Evolutionary conservation across 35 echinoderm and acorn worm species (phyloP).

Genomic region (Patiria miniata): DNA sequence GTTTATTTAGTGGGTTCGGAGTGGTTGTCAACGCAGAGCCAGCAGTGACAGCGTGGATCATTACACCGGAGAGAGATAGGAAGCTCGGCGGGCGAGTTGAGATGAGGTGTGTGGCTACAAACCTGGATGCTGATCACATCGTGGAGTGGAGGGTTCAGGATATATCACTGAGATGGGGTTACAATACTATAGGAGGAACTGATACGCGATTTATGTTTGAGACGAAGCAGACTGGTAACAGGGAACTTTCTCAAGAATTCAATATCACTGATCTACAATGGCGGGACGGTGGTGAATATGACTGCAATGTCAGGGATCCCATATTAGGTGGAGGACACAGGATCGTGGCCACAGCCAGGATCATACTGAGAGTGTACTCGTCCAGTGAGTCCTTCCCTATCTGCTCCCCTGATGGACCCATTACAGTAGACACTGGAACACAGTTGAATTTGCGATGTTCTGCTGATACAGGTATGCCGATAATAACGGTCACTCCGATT

Average conservation of each 20-base stretch:
- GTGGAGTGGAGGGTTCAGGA: not conserved
- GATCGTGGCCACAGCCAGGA: not conserved
- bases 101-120: not conserved
- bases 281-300: not conserved
- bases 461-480: not conserved
- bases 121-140: not conserved
- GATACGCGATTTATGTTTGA: not conserved
- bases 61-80: not conserved
- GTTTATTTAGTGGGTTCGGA: too few relatives aligned
- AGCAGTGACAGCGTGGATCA: not conserved
- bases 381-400: not conserved
- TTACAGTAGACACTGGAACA: not conserved
- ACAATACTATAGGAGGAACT: not conserved
- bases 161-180: not conserved
- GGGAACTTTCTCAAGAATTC: not conserved
- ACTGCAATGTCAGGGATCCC: not conserved
- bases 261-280: not conserved
- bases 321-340: not conserved
- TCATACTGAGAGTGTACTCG: not conserved
- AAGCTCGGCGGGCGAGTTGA: not conserved
- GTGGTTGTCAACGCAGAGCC: not conserved
- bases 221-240: not conserved
- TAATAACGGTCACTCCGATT: not conserved
- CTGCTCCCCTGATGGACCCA: not conserved
- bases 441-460: not conserved